Conservation (phyloP, 2,113 vertebrate genomes). For the Arvicanthis niloticus region DNA sequence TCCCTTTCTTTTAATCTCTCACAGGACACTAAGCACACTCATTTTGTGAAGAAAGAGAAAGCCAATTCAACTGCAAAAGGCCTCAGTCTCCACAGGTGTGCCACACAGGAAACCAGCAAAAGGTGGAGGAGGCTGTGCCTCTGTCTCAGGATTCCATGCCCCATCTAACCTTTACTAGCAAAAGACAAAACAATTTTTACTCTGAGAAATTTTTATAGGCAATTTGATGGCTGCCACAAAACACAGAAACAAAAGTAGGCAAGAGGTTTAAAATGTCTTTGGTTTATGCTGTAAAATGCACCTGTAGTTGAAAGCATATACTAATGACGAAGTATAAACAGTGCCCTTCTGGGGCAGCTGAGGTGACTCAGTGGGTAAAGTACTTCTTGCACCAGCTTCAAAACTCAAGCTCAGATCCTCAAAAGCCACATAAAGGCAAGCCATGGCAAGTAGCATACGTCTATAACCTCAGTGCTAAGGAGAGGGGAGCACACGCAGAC, state of each 20-base stretch:
- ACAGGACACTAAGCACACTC: neutral
- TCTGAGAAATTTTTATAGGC: neutral
- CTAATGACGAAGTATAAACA: neutral
- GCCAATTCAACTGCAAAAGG: neutral
- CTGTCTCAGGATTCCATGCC: neutral
- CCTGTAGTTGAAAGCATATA: neutral
- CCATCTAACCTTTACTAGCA: neutral
- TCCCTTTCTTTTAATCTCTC: slow-evolving; percentile 33
- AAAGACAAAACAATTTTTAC: neutral
- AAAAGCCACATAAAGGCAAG: neutral
- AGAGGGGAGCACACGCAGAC: too few relatives aligned
- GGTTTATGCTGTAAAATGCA: neutral
- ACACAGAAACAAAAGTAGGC: neutral
- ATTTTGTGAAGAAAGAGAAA: neutral
- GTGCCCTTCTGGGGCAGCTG: neutral
- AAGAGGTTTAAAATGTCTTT: neutral
- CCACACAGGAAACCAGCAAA: neutral
- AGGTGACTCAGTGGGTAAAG: neutral
- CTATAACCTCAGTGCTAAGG: neutral
- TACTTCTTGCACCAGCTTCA: neutral
- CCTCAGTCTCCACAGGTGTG: neutral
- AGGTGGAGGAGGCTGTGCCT: neutral
- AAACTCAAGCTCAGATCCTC: neutral
- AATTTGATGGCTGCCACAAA: slow-evolving; percentile 3
- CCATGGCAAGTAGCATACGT: neutral